Evolutionary conservation across 2,797 vertebrate species (phyloP), one percentile per base, ranked within the genome.

Genomic region (Eulemur mongoz): DNA sequence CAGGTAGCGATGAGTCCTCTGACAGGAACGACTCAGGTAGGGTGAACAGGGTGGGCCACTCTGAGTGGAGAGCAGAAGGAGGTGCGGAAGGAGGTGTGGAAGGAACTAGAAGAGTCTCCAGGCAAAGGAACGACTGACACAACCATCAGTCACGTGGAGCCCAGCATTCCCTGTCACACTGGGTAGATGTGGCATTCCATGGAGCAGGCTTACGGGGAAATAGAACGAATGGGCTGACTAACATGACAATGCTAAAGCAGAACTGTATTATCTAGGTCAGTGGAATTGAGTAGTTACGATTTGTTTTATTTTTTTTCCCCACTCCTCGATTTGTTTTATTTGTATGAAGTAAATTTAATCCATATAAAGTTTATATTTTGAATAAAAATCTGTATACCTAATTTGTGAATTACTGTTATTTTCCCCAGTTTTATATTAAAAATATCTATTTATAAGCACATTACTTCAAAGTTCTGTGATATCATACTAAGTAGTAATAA

Each of bases 361-460:
- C 79, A 40, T n/a, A 18, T 92, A 48, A 91, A 93, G 69, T 80
- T 38, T 85, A 43, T 82, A 32, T 94, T 95, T 94, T 86, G 32
- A 89, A 52, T 63, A 79, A 67, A 93, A 92, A 82, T 40, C 23
- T 93, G 4, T 45, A 14, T 70, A 57, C 23, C 10, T 72, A 35
- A 59, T 91, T 86, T 57, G 1, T 94, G 79, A 89, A 75, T 80
- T 90, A 69, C 6, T 84, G 1, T 78, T 89, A 65, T 48, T 50
- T 32, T n/a, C 27, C 38, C 30, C 18, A 40, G 27, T 61, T 17
- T 76, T 30, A 59, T 38, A 35, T 54, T 84, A 75, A 52, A 89
- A 67, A 48, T 43, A 50, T 12, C 2, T 89, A 63, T 27, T 65
- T 83, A 13, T n/a, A 52, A 93, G 70, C 54, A 78, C 1, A 7